Base-by-base conservation (phyloP, 1,140 invertebrate species). In the Penaeus chinensis region DNA sequence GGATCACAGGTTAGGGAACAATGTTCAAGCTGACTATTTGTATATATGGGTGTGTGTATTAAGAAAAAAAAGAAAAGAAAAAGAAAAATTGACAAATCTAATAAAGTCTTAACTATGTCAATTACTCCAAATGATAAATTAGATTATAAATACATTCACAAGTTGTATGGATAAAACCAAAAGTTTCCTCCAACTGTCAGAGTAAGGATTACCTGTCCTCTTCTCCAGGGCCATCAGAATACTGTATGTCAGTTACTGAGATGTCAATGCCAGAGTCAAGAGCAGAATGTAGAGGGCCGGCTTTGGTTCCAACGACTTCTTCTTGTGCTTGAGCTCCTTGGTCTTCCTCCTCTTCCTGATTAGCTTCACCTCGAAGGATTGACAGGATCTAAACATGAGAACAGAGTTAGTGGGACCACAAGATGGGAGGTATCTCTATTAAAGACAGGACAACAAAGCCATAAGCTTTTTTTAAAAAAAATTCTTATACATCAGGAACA, bases 221-320 rank as follows among this genome's bases (percentile, higher is more conserved):
- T 69, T 65, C 84, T 24, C 79, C 77, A 60, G 20, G 79, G 22
- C 76, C 32, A 60, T 85, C 84, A 27, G 84, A 62, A 32, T 63
- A 42, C n/a, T 79, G 76, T 22, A 85, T 85, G 60, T 85, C 84
- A 24, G 84, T 79, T 19, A 85, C 77, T 27, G 84, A 85, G 24
- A 85, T 85, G 27, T 85, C 84, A 61, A 85, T 85, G 22, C 84
- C 84, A 27, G 84, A 85, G 84, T 85, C 84, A 1, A 78, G 62
- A 0, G 76, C 77, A 54, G 77, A 80, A 19, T 85, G 61, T 37
- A 65, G 18, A 11, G 82, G 82, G 22, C 24, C 69, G 10, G 76
- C 84, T 27, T 85, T 85, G 32, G 76, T 78, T 27, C 37, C 62
- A 22, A n/a, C 63, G 22, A 27, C 5, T 42, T 79, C 5, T 42